A percentile compares a stretch with the other conserved stretches of the same genome.
phyloP scores from a whole-genome alignment of 53 echinoderm and acorn worm genomes.

The Mesocentrotus franciscanus region DNA sequence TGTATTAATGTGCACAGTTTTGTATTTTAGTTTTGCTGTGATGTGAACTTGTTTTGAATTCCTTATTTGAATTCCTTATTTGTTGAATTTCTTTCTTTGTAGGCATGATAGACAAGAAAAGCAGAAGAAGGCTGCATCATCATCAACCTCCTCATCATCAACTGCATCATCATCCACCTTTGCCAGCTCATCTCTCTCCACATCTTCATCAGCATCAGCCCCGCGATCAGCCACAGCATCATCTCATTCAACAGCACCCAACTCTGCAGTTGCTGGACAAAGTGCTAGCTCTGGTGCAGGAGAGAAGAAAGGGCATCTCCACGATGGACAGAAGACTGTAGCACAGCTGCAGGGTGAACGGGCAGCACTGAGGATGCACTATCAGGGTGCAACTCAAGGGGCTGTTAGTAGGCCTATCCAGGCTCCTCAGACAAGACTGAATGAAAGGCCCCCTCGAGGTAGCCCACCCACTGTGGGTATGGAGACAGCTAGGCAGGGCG shows the following conservation, averaged over 20 bases:
- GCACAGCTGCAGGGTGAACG: constrained; percentile 90
- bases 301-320: constrained; percentile 24
- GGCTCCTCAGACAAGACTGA: constrained; percentile 62
- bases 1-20: no score
- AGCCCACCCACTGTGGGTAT: constrained; percentile 75
- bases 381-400: constrained; percentile 50
- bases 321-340: constrained; percentile 88
- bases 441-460: constrained; percentile 65
- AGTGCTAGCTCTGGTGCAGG: background rate
- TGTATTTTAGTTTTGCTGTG: background rate
- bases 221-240: constrained; percentile 18
- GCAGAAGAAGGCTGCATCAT: constrained; percentile 51
- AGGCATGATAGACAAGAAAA: constrained; percentile 74
- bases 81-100: constrained; percentile 36
- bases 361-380: constrained; percentile 75
- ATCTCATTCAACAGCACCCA: constrained; percentile 44
- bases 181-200: constrained; percentile 61
- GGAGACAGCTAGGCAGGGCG: constrained; percentile 40
- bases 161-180: constrained; percentile 23
- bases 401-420: constrained; percentile 61
- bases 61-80: background rate
- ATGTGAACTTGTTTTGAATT: background rate
- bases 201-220: constrained; percentile 45
- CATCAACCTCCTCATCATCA: constrained; percentile 53
- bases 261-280: background rate